Percentiles rank a stretch among this genome's conserved stretches.
Evolutionary conservation across 2,797 vertebrate species (phyloP).

Genomic region (Hafferia zeledoni): DNA sequence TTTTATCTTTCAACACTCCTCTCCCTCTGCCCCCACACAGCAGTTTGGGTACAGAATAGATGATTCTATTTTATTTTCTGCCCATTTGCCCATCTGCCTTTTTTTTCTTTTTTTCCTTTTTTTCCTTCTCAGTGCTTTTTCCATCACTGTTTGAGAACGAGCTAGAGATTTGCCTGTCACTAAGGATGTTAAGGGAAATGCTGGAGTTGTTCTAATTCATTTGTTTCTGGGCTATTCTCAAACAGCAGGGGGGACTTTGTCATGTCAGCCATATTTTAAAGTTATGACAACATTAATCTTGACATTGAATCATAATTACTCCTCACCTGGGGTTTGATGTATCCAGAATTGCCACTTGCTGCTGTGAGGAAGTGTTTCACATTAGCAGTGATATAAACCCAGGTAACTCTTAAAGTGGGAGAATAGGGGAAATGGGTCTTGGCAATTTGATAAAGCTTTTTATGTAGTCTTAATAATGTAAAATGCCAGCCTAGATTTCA

Average conservation of each 20-base stretch:
- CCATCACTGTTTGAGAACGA: not conserved
- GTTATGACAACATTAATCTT: slow-evolving; percentile 58
- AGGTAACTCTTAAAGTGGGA: slow-evolving; percentile 23
- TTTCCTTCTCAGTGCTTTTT: not conserved
- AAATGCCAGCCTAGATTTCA: slow-evolving; percentile 46
- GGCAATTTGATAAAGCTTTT: slow-evolving; percentile 35
- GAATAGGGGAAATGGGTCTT: not conserved
- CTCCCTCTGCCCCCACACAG: not conserved
- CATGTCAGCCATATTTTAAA: slow-evolving; percentile 39
- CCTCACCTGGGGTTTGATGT: slow-evolving; percentile 44
- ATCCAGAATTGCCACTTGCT: slow-evolving; percentile 41
- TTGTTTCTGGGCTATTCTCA: slow-evolving; percentile 20
- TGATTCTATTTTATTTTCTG: not conserved
- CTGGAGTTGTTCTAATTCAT: slow-evolving; percentile 1
- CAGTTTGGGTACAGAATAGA: not conserved
- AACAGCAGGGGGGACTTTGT: slow-evolving; percentile 23
- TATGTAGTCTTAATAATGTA: slow-evolving; percentile 23
- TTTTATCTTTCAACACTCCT: not conserved
- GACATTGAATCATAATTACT: slow-evolving; percentile 63
- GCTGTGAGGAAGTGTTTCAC: slow-evolving; percentile 51
- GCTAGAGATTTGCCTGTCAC: not conserved
- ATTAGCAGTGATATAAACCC: slow-evolving; percentile 45
- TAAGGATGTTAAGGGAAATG: not conserved
- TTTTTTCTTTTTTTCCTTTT: not conserved
- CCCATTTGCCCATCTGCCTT: not conserved